Base-by-base conservation (phyloP, 2,113 vertebrate species). In the Erythrocercus mccallii region DNA sequence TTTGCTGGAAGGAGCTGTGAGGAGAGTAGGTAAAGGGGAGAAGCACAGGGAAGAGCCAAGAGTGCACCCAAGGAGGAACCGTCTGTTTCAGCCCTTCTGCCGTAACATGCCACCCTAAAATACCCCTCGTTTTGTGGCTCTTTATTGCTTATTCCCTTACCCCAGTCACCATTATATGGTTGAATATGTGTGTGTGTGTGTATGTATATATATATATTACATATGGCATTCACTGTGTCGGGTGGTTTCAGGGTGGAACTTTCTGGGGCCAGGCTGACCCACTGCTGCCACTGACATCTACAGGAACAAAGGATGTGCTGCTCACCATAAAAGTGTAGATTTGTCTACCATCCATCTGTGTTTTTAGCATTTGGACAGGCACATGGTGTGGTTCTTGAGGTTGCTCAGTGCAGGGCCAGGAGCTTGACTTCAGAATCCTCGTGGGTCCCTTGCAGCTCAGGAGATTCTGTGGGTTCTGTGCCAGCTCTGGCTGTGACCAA, bases 261-360 rank as follows among this genome's bases (percentile, higher is more conserved):
- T 77, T 16, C 22, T 5, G 22, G 6, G 53, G 8, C 22, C 50
- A 65, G 22, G 22, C 61, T 82, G 81, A 65, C 37, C 66, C 42
- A 9, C 42, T 65, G 58, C 88, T 15, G 11, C 58, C 0, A 0
- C 28, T 18, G 54, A 38, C 45, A 73, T n/a, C 42, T 51, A 42
- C 23, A 38, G 50, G 28, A 76, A 12, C 37, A 57, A 85, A 45
- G 8, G 40, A 77, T 0, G 1, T 58, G 47, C 64, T 0, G 2
- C 35, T 57, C 3, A 0, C 17, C 30, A 21, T 3, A 1, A 1
- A 65, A 61, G 7, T 50, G 33, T 22, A 33, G 27, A 37, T 4
- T 35, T 22, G 10, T 35, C 50, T 20, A 4, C 31, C 74, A 7
- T 54, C 62, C 35, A 11, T 31, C 51, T 61, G 14, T 35, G 24